Evolutionary conservation across 1,140 invertebrate species (phyloP).

Genomic region (Philopotamus ludificatus): DNA sequence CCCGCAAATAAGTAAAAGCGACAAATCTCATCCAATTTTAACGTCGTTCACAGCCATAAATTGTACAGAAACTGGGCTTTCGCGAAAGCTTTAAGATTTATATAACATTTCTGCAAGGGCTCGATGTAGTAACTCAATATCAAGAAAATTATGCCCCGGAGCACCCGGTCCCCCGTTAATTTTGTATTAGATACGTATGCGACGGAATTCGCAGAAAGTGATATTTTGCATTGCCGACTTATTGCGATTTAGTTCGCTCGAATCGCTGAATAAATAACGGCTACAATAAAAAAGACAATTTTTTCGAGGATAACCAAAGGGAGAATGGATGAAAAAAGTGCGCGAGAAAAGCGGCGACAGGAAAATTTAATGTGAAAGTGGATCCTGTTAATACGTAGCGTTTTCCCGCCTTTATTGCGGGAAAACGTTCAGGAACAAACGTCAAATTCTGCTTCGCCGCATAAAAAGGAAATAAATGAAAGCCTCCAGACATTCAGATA

Average conservation of each 20-base stretch:
- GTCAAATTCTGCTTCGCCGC: not conserved
- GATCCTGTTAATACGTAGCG: not conserved
- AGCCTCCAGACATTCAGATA: too few relatives aligned
- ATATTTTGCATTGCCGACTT: not conserved
- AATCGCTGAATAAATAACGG: too few relatives aligned
- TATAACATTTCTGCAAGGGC: not conserved
- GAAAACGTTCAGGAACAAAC: not conserved
- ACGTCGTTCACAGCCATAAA: constrained; percentile 11
- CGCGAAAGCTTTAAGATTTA: constrained; percentile 2
- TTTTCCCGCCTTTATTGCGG: not conserved
- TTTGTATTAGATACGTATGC: not conserved
- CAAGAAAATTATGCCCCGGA: not conserved
- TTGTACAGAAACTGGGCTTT: constrained; percentile 7
- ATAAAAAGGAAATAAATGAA: not conserved
- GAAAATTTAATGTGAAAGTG: not conserved
- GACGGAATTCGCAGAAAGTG: not conserved
- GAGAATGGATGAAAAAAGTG: not conserved
- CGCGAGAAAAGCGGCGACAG: not conserved
- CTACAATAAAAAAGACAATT: not conserved
- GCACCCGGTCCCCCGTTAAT: not conserved
- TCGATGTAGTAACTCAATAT: not conserved
- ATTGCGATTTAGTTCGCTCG: not conserved
- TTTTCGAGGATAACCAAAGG: not conserved
- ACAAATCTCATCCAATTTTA: constrained; percentile 15
- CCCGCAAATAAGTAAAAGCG: constrained; percentile 8